Base-by-base conservation (phyloP, 2,797 vertebrate species). In the Halcyon chelicuti region DNA sequence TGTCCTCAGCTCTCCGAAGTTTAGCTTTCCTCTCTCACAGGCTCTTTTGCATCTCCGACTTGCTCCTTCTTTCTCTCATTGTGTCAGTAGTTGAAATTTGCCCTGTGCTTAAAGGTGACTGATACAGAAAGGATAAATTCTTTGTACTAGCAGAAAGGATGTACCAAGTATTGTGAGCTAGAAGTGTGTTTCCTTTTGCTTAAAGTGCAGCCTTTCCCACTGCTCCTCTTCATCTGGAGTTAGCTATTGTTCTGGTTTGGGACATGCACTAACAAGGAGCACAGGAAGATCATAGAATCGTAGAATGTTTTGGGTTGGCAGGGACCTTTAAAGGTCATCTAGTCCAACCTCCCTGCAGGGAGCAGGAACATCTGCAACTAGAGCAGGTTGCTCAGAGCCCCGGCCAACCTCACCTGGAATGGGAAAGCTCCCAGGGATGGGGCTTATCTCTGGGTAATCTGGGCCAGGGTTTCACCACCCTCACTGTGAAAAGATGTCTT, bases 1-100 rank as follows among this genome's bases (percentile, higher is more conserved):
- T 91, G 73, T 88, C 62, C 62, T 93, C 82, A 96, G 91, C 72
- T 90, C 91, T 84, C 13, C 4, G 42, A 94, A 84, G 72, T 88
- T 90, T 75, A 40, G 20, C 47, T 88, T 93, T 90, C 21, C 26
- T 82, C 10, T 21, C 37, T 88, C 51, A 37, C n/a, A 81, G 73
- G 47, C 46, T 37, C 47, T 63, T 90, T 44, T 92, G 25, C 39
- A 66, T 55, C 89, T 83, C 33, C 46, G 70, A 2, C 49, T 91
- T 91, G 78, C 6, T 62, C 42, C 55, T 75, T 63, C 42, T 62
- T 75, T 63, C 57, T 92, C 67, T 91, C 4, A 0, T 83, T 93
- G 82, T 83, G 49, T 77, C 57, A 25, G 42, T 26, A 26, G 26
- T 37, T 72, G 46, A 65, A 93, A 55, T 58, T 91, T 96, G 49